Evolutionary conservation across 2,888 invertebrate species (phyloP), one percentile per base, ranked within the genome.

Genomic region (Dimorphilus gyrociliatus): DNA sequence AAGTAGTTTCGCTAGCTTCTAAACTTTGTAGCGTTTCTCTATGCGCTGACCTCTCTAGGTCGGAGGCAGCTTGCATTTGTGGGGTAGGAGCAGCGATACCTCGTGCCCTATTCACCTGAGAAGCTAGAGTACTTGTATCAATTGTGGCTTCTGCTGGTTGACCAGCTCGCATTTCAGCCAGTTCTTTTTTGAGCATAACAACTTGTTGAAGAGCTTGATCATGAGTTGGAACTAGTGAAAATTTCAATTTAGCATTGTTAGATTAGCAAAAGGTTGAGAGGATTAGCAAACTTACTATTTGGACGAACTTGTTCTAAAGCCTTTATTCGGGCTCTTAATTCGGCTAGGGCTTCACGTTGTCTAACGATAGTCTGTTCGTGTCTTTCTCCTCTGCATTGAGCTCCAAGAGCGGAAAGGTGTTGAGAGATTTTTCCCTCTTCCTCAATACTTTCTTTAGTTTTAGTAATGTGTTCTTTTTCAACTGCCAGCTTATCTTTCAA

Each of bases 171-270:
- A 60, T 48, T 39, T 60, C 59, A 4, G 59, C 56, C 32, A 61
- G 39, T 39, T 62, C 58, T 39, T 57, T 60, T 47, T 60, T 60
- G 27, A 61, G 43, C 32, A 55, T 36, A 28, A 56, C 47, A 19
- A 60, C 59, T 34, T 60, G 57, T 31, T 60, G 60, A 16, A 59
- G 38, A 4, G 59, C 60, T 32, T 59, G 55, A 36, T 59, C 57
- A 18, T 56, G 51, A 23, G 48, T 51, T 10, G 58, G 55, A 29
- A 59, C 57, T 56, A 40, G 3, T 32, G 23, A 19, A 23, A 14
- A 27, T n/a, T n/a, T n/a, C n/a, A n/a, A n/a, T n/a, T n/a, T n/a
- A n/a, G 23, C 10, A n/a, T 10, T 10, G 23, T 10, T 10, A 21
- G 23, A 10, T 25, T 12, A 25, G 16, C 10, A 10, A 10, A 25